Evolutionary conservation across 2,113 vertebrate genomes (phyloP).

Genomic region (Hyperopisus bebe): DNA sequence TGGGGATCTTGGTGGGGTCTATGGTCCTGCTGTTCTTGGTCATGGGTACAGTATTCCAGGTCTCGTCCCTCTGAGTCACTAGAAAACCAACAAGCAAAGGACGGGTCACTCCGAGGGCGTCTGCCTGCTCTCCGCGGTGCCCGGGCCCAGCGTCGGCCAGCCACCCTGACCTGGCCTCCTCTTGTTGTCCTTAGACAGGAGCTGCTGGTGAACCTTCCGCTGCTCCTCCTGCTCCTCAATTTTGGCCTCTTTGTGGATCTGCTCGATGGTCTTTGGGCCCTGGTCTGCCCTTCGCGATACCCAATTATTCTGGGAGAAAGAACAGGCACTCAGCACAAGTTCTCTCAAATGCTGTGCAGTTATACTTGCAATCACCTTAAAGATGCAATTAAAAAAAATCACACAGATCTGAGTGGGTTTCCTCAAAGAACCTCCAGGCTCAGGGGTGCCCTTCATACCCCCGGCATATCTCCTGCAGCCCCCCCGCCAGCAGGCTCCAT

Average conservation of each 20-base stretch:
- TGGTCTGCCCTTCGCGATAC: constrained; percentile 89
- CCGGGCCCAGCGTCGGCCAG: not conserved
- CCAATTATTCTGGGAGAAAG: constrained; percentile 79
- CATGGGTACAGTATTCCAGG: constrained; percentile 94
- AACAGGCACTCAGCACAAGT: not conserved
- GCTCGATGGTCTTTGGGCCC: constrained; percentile 94
- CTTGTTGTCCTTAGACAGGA: constrained; percentile 87
- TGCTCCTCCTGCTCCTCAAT: constrained; percentile 97
- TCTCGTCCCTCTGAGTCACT: constrained; percentile 78
- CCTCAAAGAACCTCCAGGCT: not conserved
- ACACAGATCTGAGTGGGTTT: not conserved
- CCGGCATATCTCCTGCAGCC: not conserved
- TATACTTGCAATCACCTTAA: not conserved
- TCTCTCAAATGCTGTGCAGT: not conserved
- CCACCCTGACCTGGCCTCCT: constrained; percentile 76
- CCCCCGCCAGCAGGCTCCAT: not conserved
- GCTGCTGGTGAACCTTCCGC: constrained; percentile 88
- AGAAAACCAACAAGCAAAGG: not conserved
- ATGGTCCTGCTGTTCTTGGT: constrained; percentile 93
- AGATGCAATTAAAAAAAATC: not conserved
- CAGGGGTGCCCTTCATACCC: not conserved
- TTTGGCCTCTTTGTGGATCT: constrained; percentile 97
- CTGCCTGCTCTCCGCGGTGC: not conserved
- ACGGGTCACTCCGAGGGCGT: not conserved
- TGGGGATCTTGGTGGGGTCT: constrained; percentile 94